Conservation (phyloP, 2,888 invertebrate species). For the Nysson spinosus region DNA sequence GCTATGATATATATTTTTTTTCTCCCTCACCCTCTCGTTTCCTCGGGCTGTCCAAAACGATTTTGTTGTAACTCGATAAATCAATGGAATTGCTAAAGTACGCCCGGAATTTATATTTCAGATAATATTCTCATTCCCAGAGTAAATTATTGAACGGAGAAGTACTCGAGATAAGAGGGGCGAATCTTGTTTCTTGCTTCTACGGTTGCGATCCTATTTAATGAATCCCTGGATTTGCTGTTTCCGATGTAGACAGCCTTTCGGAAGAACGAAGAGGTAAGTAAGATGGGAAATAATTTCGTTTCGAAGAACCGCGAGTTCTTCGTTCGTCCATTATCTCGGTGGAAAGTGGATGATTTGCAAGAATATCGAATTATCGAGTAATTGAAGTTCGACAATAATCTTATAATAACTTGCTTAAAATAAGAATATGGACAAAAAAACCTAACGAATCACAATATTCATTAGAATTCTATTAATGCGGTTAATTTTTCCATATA, state of each 20-base stretch:
- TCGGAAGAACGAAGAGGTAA: no score
- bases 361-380: no score
- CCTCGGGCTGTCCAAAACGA: slow-evolving; percentile 8
- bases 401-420: no score
- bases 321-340: no score
- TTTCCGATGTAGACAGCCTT: not conserved
- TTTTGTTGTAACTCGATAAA: slow-evolving; percentile 23
- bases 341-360: no score
- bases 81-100: slow-evolving; percentile 37
- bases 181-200: slow-evolving; percentile 1
- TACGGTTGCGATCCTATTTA: not conserved
- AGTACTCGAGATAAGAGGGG: not conserved
- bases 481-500: no score
- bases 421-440: no score
- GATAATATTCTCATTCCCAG: slow-evolving; percentile 21
- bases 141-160: slow-evolving; percentile 1
- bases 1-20: not conserved
- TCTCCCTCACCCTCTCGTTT: not conserved
- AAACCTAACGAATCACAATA: no score
- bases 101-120: slow-evolving; percentile 30
- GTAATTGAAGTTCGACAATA: no score
- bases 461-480: no score
- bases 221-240: not conserved
- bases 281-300: no score
- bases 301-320: no score